Conservation (phyloP, 2,888 invertebrate species). For the Ecliptopera silaceata region DNA sequence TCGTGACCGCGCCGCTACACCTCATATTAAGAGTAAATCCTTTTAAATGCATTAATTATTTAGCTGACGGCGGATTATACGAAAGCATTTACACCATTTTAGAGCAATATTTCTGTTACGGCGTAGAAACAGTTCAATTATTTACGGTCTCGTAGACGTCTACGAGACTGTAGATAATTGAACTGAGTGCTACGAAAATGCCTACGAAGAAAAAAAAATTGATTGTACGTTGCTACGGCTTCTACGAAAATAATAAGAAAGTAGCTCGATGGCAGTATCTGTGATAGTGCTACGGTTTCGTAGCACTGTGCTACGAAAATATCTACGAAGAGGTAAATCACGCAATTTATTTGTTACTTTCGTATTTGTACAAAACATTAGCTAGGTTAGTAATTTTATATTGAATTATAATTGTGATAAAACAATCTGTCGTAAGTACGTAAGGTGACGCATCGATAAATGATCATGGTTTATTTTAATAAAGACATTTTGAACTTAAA, state of each 20-base stretch:
- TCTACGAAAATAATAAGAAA: no score
- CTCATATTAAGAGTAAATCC: slow-evolving; percentile 81
- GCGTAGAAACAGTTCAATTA: background rate
- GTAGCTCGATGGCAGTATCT: no score
- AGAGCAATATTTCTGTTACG: background rate
- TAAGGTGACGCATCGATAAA: no score
- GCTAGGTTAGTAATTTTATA: no score
- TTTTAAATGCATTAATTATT: slow-evolving; percentile 82
- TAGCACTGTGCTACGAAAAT: background rate
- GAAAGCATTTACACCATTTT: slow-evolving; percentile 49
- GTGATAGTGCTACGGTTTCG: background rate
- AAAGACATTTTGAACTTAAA: no score
- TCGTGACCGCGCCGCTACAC: slow-evolving; percentile 77
- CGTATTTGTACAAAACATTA: no score
- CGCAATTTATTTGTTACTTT: no score
- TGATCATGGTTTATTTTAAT: no score
- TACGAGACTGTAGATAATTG: no score
- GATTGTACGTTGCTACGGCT: no score
- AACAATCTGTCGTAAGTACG: no score
- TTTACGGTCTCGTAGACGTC: background rate
- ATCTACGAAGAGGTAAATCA: background rate
- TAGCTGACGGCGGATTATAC: slow-evolving; percentile 69
- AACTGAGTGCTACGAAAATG: background rate
- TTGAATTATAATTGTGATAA: no score
- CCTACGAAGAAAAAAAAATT: background rate